Percentiles rank a stretch among this genome's conserved stretches.
phyloP scores from a whole-genome alignment of 2,888 invertebrate genomes.

The Tupiocoris notatus region DNA sequence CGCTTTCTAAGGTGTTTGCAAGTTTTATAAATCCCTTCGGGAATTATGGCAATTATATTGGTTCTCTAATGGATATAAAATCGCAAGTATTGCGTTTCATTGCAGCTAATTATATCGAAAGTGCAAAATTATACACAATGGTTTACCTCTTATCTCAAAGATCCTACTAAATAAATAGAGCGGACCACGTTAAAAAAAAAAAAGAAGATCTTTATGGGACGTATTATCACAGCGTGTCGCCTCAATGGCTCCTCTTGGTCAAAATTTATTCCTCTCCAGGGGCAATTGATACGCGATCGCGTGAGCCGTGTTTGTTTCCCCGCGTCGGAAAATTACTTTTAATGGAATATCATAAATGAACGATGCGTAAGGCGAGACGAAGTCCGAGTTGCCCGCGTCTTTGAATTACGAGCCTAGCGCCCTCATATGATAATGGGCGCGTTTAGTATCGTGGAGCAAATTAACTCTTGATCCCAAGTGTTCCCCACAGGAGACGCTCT shows the following conservation, averaged over 20 bases:
- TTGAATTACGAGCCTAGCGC: conserved; percentile 41
- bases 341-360: conserved; percentile 47
- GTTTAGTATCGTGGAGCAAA: conserved; percentile 41
- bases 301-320: conserved; percentile 47
- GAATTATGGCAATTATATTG: too few relatives aligned
- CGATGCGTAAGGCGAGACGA: conserved; percentile 9
- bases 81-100: too few relatives aligned
- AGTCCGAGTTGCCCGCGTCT: conserved; percentile 2
- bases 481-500: too few relatives aligned
- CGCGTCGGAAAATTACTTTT: conserved; percentile 46
- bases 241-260: conserved; percentile 5
- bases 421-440: conserved; percentile 45
- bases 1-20: too few relatives aligned
- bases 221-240: conserved; percentile 41
- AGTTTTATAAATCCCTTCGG: too few relatives aligned
- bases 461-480: conserved; percentile 23
- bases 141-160: too few relatives aligned
- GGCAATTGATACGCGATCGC: conserved; percentile 39
- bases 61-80: too few relatives aligned
- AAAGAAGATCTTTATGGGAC: not conserved
- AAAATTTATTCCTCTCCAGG: conserved; percentile 25
- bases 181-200: too few relatives aligned
- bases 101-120: too few relatives aligned
- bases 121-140: too few relatives aligned
- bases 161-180: too few relatives aligned